Evolutionary conservation across 2,888 invertebrate genomes (phyloP), one percentile per base, ranked within the genome.

Genomic region (Agonopterix arenella): DNA sequence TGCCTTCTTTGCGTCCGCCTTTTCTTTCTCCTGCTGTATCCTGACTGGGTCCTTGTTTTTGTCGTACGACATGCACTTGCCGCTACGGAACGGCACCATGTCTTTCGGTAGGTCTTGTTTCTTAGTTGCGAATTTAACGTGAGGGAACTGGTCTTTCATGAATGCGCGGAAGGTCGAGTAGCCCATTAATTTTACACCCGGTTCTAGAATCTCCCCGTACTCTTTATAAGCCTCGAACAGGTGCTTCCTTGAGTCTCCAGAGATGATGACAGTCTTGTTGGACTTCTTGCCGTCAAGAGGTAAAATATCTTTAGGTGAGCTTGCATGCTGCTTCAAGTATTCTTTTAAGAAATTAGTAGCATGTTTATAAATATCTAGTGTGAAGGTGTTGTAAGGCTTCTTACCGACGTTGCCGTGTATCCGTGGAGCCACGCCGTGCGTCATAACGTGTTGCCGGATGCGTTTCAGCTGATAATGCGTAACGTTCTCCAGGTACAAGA

Each of bases 361-460:
- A 66, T 93, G 94, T 72, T 93, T 92, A 71, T 95, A 95, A 56
- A 94, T 94, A 66, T 95, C 94, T 53, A 95, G 79, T 7, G 94
- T 93, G 68, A 95, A 94, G 1, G 94, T 94, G 70, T 95, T 95
- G 72, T 94, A 94, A 0, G 95, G 94, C 68, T 94, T 93, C 80
- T 95, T 95, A 13, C 94, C 94, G 51, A 94, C 93, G 69, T 95
- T 95, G 3, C 95, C 95, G 71, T 95, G 95, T 56, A 94, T 93
- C 55, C 95, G 80, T 0, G 95, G 94, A 0, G 94, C 93, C 0
- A 95, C 95, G 8, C 95, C 95, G 65, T 95, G 94, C 0, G 93
- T 93, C 91, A 94, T 93, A 3, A 95, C 92, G 70, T 95, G 95
- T 69, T 94, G 94, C 55, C 95, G 83, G 60, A 95, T 94, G 49